Conservation (phyloP, 2,888 invertebrate genomes). For the Eurytoma adleriae region DNA sequence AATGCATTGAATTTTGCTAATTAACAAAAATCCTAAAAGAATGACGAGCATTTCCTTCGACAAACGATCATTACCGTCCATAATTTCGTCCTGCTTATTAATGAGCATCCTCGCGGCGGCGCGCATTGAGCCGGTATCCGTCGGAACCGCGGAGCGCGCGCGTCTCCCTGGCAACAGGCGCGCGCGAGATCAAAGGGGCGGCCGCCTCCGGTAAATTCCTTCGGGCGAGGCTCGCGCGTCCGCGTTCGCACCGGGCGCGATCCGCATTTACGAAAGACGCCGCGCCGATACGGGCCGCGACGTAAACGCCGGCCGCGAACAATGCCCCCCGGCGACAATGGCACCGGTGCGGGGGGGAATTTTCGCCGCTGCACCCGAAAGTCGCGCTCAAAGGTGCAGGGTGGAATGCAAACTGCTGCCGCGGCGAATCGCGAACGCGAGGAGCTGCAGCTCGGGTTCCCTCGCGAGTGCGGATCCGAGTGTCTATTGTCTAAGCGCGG, state of each 20-base stretch:
- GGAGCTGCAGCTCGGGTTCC: background rate
- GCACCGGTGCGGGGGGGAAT: background rate
- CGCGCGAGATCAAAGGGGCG: too few species aligned
- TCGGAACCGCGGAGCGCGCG: too few species aligned
- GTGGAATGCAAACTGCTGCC: conserved; percentile 19
- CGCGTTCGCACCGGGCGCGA: background rate
- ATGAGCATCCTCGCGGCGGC: too few species aligned
- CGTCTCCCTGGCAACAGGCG: too few species aligned
- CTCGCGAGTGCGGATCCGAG: background rate
- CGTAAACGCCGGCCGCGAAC: background rate
- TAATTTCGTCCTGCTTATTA: too few species aligned
- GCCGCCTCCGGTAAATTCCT: too few species aligned
- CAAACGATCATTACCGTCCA: too few species aligned
- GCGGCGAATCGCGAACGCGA: conserved; percentile 11
- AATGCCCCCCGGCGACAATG: background rate
- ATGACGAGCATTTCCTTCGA: too few species aligned
- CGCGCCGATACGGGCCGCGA: background rate
- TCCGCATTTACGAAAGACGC: background rate
- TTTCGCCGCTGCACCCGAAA: background rate
- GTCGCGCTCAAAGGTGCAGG: background rate
- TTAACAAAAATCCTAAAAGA: too few species aligned
- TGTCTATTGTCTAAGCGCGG: too few species aligned
- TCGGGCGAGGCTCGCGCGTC: background rate
- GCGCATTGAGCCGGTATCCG: too few species aligned
- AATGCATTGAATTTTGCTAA: too few species aligned